Evolutionary conservation across 2,797 vertebrate species (phyloP).

Genomic region (Lutjanus campechanus): DNA sequence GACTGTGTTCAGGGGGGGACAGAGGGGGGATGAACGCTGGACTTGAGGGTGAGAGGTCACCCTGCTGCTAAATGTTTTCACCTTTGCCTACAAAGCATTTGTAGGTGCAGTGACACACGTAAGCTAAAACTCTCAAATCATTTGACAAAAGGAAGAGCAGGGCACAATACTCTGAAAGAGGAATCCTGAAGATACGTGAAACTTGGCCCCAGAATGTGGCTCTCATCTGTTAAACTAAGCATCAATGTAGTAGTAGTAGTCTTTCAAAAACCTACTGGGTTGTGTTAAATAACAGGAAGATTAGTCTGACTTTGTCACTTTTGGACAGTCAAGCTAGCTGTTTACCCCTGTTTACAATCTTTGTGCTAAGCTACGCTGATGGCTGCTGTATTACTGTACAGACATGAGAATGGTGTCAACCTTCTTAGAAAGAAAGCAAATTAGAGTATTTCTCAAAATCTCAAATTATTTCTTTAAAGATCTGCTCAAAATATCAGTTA

Average conservation of each 20-base stretch:
- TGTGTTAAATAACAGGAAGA: too few relatives aligned
- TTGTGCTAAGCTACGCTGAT: slow-evolving; percentile 17
- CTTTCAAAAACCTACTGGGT: not conserved
- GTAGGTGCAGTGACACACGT: not conserved
- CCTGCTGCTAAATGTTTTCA: slow-evolving; percentile 43
- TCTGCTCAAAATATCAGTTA: too few relatives aligned
- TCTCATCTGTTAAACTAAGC: not conserved
- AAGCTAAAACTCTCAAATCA: slow-evolving; percentile 24
- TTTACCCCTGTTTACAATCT: not conserved
- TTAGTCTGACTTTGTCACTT: not conserved
- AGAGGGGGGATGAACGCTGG: slow-evolving; percentile 4
- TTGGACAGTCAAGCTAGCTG: not conserved
- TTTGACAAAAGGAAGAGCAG: slow-evolving; percentile 5
- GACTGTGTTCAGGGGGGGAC: not conserved
- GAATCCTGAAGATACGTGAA: not conserved
- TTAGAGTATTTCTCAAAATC: not conserved
- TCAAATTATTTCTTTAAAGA: not conserved
- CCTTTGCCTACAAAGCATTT: slow-evolving; percentile 52
- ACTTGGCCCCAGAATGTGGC: not conserved
- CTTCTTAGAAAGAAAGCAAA: not conserved
- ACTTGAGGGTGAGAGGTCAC: slow-evolving; percentile 48
- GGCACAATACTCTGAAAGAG: slow-evolving; percentile 15
- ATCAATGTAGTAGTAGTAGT: not conserved
- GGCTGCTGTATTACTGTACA: not conserved
- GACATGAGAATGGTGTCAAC: not conserved